Base-by-base conservation (phyloP, 2,797 vertebrate genomes). In the Hoplostethus atlanticus region DNA sequence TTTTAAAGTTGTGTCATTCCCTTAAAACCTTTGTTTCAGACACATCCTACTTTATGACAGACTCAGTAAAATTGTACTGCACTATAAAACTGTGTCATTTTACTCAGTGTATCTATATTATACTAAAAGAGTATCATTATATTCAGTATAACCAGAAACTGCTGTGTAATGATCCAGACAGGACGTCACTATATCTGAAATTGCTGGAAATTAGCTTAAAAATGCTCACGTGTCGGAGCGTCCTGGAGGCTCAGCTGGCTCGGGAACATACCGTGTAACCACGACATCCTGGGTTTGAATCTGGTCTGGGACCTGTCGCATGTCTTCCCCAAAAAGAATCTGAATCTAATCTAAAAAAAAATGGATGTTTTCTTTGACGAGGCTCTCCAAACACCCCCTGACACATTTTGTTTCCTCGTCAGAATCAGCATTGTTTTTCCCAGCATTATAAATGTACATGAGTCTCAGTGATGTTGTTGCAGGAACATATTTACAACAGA, bases 61-160 rank as follows among this genome's bases (percentile, higher is more conserved):
- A 28, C 28, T 28, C 28, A 28, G 25, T 28, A 28, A 36, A 36
- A 6, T 6, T 71, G 16, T 36, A 31, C 9, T 13, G 13, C 36
- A 59, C 30, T 68, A 16, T 42, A 68, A 64, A 34, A 34, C 2
- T 5, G 34, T 34, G 9, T 10, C 8, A 12, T 42, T 42, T 65
- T 0, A 56, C 52, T 72, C 44, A 79, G 64, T 54, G 36, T 30
- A 47, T 47, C 25, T 31, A 12, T 36, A 71, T 36, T 73, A 55
- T 50, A 30, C 51, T 25, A 50, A 47, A 10, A 53, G 6, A 25
- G 47, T 69, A 47, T 13, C 42, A 44, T 44, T 44, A 3, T 52
- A 78, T 1, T n/a, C 30, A 72, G 15, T 64, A 38, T 17, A 34
- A 64, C 34, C 62, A 16, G 40, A 70, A 46, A 64, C 13, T 46